Base-by-base conservation (phyloP, 2,888 invertebrate species). In the Anagyrus pseudococci region DNA sequence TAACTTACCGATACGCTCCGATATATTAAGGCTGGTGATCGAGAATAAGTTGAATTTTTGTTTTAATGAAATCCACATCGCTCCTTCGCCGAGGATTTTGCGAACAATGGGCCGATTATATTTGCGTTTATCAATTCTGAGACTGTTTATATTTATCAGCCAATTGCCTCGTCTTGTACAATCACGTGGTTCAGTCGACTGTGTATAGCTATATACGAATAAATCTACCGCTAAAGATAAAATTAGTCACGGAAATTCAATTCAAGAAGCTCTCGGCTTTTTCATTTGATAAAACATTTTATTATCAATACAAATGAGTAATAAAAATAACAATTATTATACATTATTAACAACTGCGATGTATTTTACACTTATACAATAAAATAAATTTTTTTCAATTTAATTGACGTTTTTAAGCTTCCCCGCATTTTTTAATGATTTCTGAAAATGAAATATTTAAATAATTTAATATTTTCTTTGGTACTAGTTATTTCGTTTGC, bases 341-440 rank as follows among this genome's bases (percentile, higher is more conserved):
- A 46, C 58, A 52, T 37, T 25, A 22, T 58, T 58, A 23, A 52
- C 52, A 52, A 43, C 33, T 48, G 23, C 22, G 25, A 58, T 10
- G 1, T 22, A 25, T 43, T 43, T n/a, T 25, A n/a, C 41, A n/a
- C 23, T 22, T 19, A 17, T 48, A 10, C 20, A 41, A 13, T 17
- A 48, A n/a, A 17, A 4, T 19, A 29, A 44, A 37, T 46, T 19
- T 8, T 15, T 17, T 43, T 19, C 23, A 47, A 44, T 8, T 17
- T 41, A n/a, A n/a, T n/a, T n/a, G n/a, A 19, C 4, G 20, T 15
- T 19, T 37, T 44, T 4, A 52, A 55, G 19, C 19, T n/a, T 60
- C 63, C 47, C 73, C 71, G 44, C 76, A 76, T 58, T 72, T 74
- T 54, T 70, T 50, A 8, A 72, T 44, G n/a, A 76, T 73, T 67